Percentiles rank a stretch among this genome's conserved stretches.
phyloP scores from a whole-genome alignment of 2,113 vertebrate species.

The Australoheros scitulus region DNA sequence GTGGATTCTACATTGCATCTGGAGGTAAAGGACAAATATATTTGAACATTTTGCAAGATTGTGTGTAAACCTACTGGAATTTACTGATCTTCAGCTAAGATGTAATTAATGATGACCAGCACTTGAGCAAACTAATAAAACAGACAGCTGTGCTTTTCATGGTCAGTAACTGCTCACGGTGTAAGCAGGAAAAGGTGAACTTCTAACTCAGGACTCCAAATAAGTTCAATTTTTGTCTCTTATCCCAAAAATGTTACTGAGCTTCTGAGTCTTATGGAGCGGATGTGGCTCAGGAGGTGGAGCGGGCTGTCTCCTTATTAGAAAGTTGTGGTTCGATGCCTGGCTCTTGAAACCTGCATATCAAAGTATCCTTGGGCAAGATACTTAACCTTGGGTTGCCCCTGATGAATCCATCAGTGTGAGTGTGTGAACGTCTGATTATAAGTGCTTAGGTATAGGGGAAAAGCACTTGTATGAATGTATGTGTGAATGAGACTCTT shows the following conservation, averaged over 20 bases:
- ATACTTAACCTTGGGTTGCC: no score
- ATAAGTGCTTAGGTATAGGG: no score
- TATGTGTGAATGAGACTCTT: no score
- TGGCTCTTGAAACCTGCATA: no score
- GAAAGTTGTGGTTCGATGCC: no score
- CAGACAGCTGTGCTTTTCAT: no score
- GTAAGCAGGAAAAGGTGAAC: background rate
- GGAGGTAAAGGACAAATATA: slow-evolving; percentile 82
- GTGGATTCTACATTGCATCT: slow-evolving; percentile 96
- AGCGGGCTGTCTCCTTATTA: no score
- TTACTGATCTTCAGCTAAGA: background rate
- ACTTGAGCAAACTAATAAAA: background rate
- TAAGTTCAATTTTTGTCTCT: background rate
- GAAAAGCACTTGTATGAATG: no score
- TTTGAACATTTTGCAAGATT: background rate
- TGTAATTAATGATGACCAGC: background rate
- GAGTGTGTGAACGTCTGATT: no score
- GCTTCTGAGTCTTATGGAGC: background rate
- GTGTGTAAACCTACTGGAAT: background rate
- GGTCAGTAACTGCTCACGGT: background rate
- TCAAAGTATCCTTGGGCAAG: no score
- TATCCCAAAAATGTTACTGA: background rate
- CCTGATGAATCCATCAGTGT: no score
- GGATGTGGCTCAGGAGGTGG: no score
- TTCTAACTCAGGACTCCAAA: background rate